Evolutionary conservation across 2,888 invertebrate genomes (phyloP).

Genomic region (Pecten maximus): DNA sequence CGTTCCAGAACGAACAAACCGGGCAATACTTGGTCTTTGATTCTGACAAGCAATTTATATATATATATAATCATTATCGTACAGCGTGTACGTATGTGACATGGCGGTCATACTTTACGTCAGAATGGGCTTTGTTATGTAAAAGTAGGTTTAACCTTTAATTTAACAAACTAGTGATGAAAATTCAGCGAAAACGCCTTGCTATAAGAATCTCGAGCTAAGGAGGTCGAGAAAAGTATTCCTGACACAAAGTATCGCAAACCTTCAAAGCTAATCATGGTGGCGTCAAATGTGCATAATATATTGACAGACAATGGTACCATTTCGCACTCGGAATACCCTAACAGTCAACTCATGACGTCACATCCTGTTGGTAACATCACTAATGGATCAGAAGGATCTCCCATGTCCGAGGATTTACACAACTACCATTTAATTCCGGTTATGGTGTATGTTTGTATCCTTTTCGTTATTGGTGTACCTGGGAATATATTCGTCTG

Average conservation of each 20-base stretch:
- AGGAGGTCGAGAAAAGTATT: neutral
- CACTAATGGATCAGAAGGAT: neutral
- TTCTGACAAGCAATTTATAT: neutral
- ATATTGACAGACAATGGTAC: neutral
- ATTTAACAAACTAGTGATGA: neutral
- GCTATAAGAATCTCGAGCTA: neutral
- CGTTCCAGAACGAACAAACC: neutral
- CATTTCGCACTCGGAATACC: neutral
- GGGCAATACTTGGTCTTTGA: neutral
- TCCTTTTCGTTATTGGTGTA: conserved; percentile 65
- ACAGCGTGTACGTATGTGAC: neutral
- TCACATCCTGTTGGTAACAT: neutral
- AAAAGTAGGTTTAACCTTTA: neutral
- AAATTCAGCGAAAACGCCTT: neutral
- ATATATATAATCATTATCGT: neutral
- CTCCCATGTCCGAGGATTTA: neutral
- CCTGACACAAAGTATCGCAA: neutral
- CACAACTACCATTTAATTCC: conserved; percentile 56
- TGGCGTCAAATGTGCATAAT: neutral
- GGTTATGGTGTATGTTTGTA: conserved; percentile 65
- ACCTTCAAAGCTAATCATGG: neutral
- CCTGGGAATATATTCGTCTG: conserved; percentile 68
- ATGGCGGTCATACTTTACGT: neutral
- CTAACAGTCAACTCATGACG: neutral
- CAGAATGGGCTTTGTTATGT: neutral